Conservation (phyloP, 2,113 vertebrate genomes). For the Tychaedon coryphoeus region DNA sequence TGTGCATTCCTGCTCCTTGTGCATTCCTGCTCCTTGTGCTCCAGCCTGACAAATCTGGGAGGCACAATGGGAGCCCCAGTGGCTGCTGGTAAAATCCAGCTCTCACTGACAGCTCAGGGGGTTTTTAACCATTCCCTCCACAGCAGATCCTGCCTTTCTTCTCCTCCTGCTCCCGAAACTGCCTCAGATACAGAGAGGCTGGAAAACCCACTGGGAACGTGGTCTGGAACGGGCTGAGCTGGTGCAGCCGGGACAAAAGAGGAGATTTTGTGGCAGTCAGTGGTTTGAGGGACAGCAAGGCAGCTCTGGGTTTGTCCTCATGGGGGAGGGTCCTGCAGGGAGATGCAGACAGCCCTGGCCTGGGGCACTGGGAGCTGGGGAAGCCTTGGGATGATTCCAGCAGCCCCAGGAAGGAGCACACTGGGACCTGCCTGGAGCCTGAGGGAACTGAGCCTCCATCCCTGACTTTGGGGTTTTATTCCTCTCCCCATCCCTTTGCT, state of each 20-base stretch:
- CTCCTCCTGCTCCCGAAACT: background rate
- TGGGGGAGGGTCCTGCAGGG: background rate
- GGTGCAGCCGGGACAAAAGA: background rate
- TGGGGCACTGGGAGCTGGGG: background rate
- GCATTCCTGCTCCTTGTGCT: background rate
- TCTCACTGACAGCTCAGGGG: background rate
- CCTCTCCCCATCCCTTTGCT: background rate
- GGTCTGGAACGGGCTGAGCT: background rate
- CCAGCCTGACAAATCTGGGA: background rate
- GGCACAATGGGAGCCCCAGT: background rate
- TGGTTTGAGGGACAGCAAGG: background rate
- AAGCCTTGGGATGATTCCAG: background rate
- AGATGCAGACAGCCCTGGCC: accelerated
- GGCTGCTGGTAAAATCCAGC: background rate
- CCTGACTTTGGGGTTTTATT: too few species aligned
- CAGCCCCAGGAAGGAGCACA: background rate
- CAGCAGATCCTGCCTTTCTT: background rate
- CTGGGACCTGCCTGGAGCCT: background rate
- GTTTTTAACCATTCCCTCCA: background rate
- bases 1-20: background rate
- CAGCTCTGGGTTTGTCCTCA: background rate
- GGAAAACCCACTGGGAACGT: background rate
- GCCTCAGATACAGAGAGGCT: background rate
- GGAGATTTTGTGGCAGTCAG: background rate
- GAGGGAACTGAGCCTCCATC: background rate